Conservation (phyloP, 2,113 vertebrate genomes). For the Perognathus longimembris region DNA sequence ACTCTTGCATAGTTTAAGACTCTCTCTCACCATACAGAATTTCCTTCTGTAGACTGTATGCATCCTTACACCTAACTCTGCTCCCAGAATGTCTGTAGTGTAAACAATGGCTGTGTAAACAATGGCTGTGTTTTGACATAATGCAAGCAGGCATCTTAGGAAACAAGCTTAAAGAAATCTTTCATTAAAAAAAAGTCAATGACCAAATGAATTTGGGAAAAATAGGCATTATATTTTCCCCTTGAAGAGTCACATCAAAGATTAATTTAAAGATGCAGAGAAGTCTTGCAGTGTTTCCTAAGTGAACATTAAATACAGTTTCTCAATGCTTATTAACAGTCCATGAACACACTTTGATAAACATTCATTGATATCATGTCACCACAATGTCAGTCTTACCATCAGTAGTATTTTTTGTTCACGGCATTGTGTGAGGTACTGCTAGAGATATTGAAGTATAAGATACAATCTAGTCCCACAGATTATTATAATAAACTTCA, state of each 20-base stretch:
- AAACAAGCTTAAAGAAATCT: slow-evolving; percentile 21
- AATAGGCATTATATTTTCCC: background rate
- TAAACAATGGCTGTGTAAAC: background rate
- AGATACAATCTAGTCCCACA: slow-evolving; percentile 78
- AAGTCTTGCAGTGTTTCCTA: slow-evolving; percentile 20
- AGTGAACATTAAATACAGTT: slow-evolving; percentile 34
- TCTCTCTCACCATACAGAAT: background rate
- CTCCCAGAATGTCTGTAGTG: background rate
- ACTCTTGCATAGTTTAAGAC: background rate
- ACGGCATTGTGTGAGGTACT: slow-evolving; percentile 57
- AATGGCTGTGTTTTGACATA: slow-evolving; percentile 32
- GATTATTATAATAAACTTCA: slow-evolving; percentile 71
- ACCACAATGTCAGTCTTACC: slow-evolving; percentile 47
- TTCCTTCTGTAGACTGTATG: background rate
- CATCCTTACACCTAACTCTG: background rate
- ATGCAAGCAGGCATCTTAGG: background rate
- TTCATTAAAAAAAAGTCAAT: slow-evolving; percentile 27
- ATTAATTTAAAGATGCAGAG: slow-evolving; percentile 32
- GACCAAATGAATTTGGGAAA: slow-evolving; percentile 31
- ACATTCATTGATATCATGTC: slow-evolving; percentile 56
- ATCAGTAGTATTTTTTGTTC: slow-evolving; percentile 47
- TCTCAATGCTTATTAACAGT: slow-evolving; percentile 61
- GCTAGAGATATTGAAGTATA: slow-evolving; percentile 47
- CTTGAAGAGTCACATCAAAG: slow-evolving; percentile 11
- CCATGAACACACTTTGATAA: slow-evolving; percentile 54